Base-by-base conservation (phyloP, 2,888 invertebrate species). In the Tetropium fuscum region DNA sequence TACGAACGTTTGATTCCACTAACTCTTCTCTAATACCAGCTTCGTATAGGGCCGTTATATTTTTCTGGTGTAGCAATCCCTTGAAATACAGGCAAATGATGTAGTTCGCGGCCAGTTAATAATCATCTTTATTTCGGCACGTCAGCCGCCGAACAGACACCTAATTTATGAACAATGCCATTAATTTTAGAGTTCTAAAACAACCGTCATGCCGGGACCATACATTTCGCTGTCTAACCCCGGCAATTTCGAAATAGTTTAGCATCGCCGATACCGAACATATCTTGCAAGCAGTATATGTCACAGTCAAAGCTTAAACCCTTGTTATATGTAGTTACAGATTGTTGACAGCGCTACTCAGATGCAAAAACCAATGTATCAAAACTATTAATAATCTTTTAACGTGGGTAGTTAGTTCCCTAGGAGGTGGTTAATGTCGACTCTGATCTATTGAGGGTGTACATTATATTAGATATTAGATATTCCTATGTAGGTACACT, bases 281-380 rank as follows among this genome's bases (percentile, higher is more conserved):
- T 34, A 25, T 36, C 48, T 36, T 36, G 7, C 19, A 19, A 34
- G 47, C 19, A n/a, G 32, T 36, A 36, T 36, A 36, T 48, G 48
- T 48, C 48, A 48, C 13, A 48, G 48, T 19, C 48, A 22, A 48
- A 48, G n/a, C 36, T 41, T 36, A 48, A 36, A 48, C 48, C 48
- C 48, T 48, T 10, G 34, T 48, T 48, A 48, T 36, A 36, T 34
- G 22, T 34, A 48, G 36, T 34, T 34, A 32, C 34, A 20, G 13
- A 11, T 13, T 22, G 48, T 36, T 19, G 22, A 36, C 48, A 15
- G 18, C 13, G 6, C 15, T 15, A n/a, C 20, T 48, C 22, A 11
- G 7, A 22, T 36, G 34, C 22, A 48, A 48, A 36, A 48, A 48
- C 48, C 36, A 15, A 34, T 36, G 30, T 19, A 41, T 41, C 41